Conservation (phyloP, 2,888 invertebrate genomes). For the Phyllotreta striolata region DNA sequence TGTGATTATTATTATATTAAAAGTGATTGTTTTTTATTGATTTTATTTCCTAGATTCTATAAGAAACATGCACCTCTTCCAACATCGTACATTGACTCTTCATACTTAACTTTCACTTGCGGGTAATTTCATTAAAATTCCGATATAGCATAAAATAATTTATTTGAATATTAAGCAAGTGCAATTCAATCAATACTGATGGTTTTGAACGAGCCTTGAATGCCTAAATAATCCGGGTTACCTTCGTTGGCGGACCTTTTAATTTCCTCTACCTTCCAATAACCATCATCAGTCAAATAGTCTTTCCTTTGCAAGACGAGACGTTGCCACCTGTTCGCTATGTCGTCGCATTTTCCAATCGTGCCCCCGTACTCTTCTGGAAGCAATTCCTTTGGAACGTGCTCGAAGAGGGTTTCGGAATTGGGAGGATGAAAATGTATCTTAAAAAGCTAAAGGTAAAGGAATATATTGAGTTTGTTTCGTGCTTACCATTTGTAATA, state of each 20-base stretch:
- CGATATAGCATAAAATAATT: too few relatives aligned
- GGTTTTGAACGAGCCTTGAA: slow-evolving; percentile 68
- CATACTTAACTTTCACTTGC: too few relatives aligned
- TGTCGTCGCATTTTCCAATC: slow-evolving; percentile 67
- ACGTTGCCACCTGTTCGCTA: slow-evolving; percentile 68
- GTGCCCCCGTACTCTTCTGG: slow-evolving; percentile 76
- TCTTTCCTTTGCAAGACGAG: slow-evolving; percentile 68
- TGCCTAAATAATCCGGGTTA: slow-evolving; percentile 50
- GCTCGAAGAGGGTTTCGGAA: slow-evolving; percentile 70
- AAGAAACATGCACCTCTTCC: too few relatives aligned
- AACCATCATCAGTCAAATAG: slow-evolving; percentile 62
- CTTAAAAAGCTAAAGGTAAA: slow-evolving; percentile 59
- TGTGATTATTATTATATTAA: too few relatives aligned
- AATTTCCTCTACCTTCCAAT: slow-evolving; percentile 69
- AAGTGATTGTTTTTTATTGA: too few relatives aligned
- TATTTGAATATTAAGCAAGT: neutral
- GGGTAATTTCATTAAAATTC: too few relatives aligned
- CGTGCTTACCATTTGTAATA: slow-evolving; percentile 68
- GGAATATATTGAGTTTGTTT: neutral
- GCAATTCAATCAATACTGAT: slow-evolving; percentile 66
- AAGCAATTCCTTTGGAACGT: slow-evolving; percentile 69
- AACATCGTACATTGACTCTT: too few relatives aligned
- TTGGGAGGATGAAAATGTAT: slow-evolving; percentile 76
- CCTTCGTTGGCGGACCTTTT: slow-evolving; percentile 56
- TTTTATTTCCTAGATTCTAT: too few relatives aligned